Evolutionary conservation across 2,888 invertebrate species (phyloP), one percentile per base, ranked within the genome.

Genomic region (Tetramorium bicarinatum): DNA sequence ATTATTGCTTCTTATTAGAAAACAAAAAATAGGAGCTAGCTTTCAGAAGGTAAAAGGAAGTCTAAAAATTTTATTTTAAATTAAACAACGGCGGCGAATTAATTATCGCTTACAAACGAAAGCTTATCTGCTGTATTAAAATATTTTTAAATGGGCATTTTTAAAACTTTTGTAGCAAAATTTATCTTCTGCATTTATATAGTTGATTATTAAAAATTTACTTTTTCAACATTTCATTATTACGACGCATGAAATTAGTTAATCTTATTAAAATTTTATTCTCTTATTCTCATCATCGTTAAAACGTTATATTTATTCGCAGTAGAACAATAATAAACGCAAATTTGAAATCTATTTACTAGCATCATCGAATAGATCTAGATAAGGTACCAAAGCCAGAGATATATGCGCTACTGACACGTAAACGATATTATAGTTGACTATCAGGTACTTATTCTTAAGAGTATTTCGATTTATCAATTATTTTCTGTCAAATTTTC

Each of bases 221-320:
- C 15, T 56, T 34, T 62, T 64, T 44, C 7, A 18, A 77, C 61
- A 29, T 54, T 76, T 29, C 34, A 67, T 74, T 69, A 77, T 44
- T 34, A 64, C 67, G 54, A 8, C 71, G 85, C 85, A 85, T 85
- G 85, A 52, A 81, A 84, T 44, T 56, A 81, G 13, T 79, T 83
- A 69, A 72, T 67, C 25, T 59, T 62, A 71, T 84, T 64, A 47
- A 64, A 85, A 84, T 75, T 49, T 66, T 29, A 69, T 34, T 34
- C 29, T 34, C 71, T 85, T 85, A 44, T 82, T 56, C 7, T 66
- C 21, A 52, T 59, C 25, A 49, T 81, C 62, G 84, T 56, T 75
- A 56, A 64, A 82, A 64, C 11, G 54, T 75, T 54, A 66, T 71
- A 41, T 76, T 62, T 83, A 62, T 79, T 79, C 71, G 61, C 44